Evolutionary conservation across 2,113 vertebrate genomes (phyloP), one percentile per base, ranked within the genome.

Genomic region (Psephotus haematonotus): DNA sequence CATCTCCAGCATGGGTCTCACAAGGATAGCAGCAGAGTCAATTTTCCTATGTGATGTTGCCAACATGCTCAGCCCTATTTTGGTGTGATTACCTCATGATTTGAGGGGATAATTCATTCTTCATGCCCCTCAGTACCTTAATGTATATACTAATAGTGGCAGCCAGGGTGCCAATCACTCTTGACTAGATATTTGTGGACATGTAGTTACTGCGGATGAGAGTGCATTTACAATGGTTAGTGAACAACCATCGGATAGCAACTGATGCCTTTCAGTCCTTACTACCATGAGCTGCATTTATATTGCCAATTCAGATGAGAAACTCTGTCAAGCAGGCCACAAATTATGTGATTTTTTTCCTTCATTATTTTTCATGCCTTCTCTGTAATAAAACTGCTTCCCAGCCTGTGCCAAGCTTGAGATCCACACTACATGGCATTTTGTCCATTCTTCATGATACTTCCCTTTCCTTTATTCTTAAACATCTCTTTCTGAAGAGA

Each of bases 101-200:
- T 92, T 96, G 86, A 94, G 78, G 86, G 91, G 84, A 94, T 93
- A 94, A 86, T 97, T 96, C 86, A 88, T 90, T 94, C 92, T 91
- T 91, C 89, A 50, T 72, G 84, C 72, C 87, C 68, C 87, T 90
- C 91, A 88, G 59, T 86, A 96, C 87, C 84, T 93, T 95, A 93
- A 91, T 85, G 72, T 89, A 86, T 91, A 90, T 62, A 94, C 91
- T 93, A 90, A 87, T 84, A 94, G 78, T 70, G 67, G 86, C 92
- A 86, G 86, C 93, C 90, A 94, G 74, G 95, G 90, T 96, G 94
- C 95, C 92, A 95, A 89, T 96, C 95, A 94, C 82, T 91, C 84
- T 83, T 72, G 86, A 91, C 92, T 90, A 84, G 90, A 57, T 94
- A 94, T 96, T 94, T 96, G 93, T 79, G 92, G 92, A 88, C 93